phyloP scores from a whole-genome alignment of 2,113 vertebrate genomes.

The Carettochelys insculpta region DNA sequence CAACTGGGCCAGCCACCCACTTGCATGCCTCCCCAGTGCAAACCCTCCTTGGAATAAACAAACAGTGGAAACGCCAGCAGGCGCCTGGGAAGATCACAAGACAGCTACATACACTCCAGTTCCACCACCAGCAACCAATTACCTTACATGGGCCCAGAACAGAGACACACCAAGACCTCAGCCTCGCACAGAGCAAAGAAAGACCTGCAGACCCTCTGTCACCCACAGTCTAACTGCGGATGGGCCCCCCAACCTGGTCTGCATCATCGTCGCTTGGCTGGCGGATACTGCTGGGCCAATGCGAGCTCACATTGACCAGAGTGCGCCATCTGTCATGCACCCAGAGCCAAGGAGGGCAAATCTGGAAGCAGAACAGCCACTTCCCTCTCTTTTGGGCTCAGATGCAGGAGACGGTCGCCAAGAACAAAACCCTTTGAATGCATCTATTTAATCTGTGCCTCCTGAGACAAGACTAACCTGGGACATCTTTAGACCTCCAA shows the following conservation, averaged over 20 bases:
- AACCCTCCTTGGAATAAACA: constrained; percentile 60
- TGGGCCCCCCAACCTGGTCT: neutral
- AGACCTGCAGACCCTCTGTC: neutral
- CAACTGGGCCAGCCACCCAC: constrained; percentile 68
- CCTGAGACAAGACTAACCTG: neutral
- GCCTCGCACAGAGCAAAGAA: neutral
- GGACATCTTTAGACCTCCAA: neutral
- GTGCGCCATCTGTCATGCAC: accelerated
- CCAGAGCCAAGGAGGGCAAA: neutral
- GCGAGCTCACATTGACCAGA: neutral
- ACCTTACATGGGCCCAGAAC: accelerated
- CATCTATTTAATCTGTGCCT: neutral
- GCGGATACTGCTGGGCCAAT: neutral
- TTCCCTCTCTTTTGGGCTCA: neutral
- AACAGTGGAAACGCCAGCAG: constrained; percentile 57
- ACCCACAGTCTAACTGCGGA: neutral
- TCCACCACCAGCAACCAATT: neutral
- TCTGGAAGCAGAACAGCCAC: neutral
- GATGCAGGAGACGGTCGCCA: neutral
- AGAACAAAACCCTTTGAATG: neutral
- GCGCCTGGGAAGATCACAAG: constrained; percentile 32
- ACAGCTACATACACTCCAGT: neutral
- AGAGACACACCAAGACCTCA: neutral
- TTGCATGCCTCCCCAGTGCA: constrained; percentile 57
- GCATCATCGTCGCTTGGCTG: neutral